Percentiles rank a stretch among this genome's conserved stretches.
These are phyloP conservation scores for Scaeva pyrastri DNA, from an alignment of 2,888 invertebrate genomes.

Conservation along the genomic window DNA sequence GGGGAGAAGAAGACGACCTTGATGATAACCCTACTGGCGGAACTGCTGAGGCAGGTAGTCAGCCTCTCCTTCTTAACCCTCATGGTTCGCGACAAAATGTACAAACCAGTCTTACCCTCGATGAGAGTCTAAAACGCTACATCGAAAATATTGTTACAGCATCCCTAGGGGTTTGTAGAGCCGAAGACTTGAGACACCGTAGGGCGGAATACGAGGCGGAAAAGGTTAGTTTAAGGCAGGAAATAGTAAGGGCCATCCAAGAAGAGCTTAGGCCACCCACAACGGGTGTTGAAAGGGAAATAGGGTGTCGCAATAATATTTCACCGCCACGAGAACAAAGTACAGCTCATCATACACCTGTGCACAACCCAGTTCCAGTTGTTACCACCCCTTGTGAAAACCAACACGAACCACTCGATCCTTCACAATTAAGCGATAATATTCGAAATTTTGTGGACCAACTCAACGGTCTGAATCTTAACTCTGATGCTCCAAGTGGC, in stretches of 20 bases:
- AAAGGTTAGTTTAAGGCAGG: not conserved
- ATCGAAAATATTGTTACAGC: not conserved
- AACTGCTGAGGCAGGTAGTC: not conserved
- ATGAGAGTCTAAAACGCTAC: not conserved
- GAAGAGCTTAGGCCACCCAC: not conserved
- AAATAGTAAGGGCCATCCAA: not conserved
- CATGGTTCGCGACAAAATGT: not conserved
- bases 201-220: not conserved
- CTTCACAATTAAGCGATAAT: not conserved
- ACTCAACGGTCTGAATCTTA: not conserved
- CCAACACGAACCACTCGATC: not conserved
- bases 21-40: not conserved
- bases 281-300: not conserved
- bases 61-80: not conserved
- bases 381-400: not conserved
- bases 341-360: not conserved
- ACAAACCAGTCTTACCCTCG: not conserved
- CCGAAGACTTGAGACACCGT: not conserved
- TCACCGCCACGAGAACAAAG: not conserved
- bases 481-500: not conserved
- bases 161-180: not conserved
- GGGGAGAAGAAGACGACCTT: not conserved
- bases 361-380: not conserved
- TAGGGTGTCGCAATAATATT: not conserved
- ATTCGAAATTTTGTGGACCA: not conserved